phyloP scores from a whole-genome alignment of 2,888 invertebrate genomes.

The Coronaproctus castanopsis region DNA sequence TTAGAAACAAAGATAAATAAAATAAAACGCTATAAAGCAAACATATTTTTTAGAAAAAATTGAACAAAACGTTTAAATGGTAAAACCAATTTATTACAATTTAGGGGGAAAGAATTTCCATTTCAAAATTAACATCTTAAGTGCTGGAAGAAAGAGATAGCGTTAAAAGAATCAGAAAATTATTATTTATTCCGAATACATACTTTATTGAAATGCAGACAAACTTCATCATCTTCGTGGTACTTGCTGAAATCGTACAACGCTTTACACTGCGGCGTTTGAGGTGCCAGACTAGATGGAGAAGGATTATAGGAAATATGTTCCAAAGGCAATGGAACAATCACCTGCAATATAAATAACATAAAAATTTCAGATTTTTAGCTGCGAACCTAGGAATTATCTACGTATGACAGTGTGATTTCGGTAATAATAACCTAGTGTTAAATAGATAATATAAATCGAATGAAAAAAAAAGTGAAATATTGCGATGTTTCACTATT shows the following conservation, averaged over 20 bases:
- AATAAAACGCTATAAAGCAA: neutral
- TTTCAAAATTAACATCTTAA: too few relatives aligned
- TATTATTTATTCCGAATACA: constrained; percentile 17
- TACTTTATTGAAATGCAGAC: constrained; percentile 72
- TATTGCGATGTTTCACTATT: too few relatives aligned
- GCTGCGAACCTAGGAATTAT: neutral
- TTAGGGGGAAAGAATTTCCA: neutral
- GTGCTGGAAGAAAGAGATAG: too few relatives aligned
- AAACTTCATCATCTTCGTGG: constrained; percentile 77
- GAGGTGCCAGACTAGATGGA: constrained; percentile 53
- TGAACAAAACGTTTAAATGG: neutral
- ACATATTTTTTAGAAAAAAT: neutral
- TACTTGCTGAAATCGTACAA: constrained; percentile 77
- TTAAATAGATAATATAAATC: too few relatives aligned
- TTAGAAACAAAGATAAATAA: constrained; percentile 1
- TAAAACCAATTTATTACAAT: neutral
- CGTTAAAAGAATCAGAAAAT: too few relatives aligned
- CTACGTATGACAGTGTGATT: too few relatives aligned
- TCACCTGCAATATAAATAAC: constrained; percentile 4
- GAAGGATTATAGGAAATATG: constrained; percentile 28
- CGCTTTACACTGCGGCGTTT: constrained; percentile 69
- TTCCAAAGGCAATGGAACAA: constrained; percentile 29
- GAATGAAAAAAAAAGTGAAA: too few relatives aligned
- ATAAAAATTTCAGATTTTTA: neutral
- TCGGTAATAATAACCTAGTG: too few relatives aligned